Percentiles rank a stretch among this genome's conserved stretches.
Evolutionary conservation across 2,113 vertebrate genomes (phyloP).

Genomic region (Notothenia rossii): DNA sequence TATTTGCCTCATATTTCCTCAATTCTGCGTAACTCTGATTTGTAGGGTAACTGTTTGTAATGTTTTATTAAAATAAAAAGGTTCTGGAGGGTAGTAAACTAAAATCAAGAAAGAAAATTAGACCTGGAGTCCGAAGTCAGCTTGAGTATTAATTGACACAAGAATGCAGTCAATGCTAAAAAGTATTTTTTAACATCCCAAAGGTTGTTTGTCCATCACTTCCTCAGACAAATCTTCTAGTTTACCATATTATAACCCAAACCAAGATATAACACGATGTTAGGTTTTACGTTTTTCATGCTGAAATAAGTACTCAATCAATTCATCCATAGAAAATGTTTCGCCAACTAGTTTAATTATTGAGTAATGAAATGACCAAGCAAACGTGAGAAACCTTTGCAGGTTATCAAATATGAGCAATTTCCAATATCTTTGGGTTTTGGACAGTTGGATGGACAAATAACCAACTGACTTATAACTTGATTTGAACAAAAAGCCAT

Average conservation of each 20-base stretch:
- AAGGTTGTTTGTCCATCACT: background rate
- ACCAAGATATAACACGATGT: background rate
- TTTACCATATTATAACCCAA: background rate
- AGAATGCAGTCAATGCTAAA: slow-evolving; percentile 28
- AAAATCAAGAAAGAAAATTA: slow-evolving; percentile 5
- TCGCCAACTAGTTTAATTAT: background rate
- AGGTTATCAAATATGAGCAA: no score
- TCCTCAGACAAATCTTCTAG: background rate
- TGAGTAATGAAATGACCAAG: background rate
- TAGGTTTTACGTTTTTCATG: background rate
- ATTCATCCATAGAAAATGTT: background rate
- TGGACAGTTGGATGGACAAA: background rate
- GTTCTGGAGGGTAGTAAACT: background rate
- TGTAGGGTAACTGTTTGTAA: background rate
- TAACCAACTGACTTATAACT: background rate
- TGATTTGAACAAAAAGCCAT: background rate
- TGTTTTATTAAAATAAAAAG: background rate
- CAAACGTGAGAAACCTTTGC: background rate
- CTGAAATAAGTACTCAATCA: background rate
- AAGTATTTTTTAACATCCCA: background rate
- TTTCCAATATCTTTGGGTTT: background rate
- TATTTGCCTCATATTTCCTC: background rate
- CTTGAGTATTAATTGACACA: slow-evolving; percentile 14
- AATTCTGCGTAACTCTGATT: background rate
- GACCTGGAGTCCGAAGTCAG: background rate